Base-by-base conservation (phyloP, 2,113 vertebrate genomes). In the Phylloscopus whistleri region DNA sequence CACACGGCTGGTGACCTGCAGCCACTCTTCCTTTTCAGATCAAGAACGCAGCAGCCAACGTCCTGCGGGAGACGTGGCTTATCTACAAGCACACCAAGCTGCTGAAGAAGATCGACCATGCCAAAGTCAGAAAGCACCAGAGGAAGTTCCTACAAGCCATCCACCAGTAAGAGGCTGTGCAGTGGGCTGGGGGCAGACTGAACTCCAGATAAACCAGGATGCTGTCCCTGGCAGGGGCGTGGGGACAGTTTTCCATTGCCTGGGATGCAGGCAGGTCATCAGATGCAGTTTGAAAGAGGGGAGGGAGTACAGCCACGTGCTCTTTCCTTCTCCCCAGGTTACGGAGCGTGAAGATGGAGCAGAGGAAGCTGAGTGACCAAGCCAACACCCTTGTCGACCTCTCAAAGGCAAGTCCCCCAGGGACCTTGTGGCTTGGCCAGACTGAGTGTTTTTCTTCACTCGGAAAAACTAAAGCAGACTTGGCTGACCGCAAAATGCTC, bases 21-120 rank as follows among this genome's bases (percentile, higher is more conserved):
- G 59, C 48, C 11, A 4, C 49, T 72, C n/a, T 90, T 63, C 95
- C 58, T 77, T 94, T 53, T 37, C 97, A 99, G 99, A 99, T 99
- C 98, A 99, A 99, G 98, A 99, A 99, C 0, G 99, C 99, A 0
- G 99, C 99, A 0, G 99, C 99, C 79, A 99, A 99, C 0, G 99
- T 99, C 93, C 98, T 99, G 22, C 97, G 99, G 89, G 99, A 99
- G 94, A 99, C 99, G 1, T 99, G 99, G 99, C 98, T 99, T 21
- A 99, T 99, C 98, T 99, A 99, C 90, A 99, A 99, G 96, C 99
- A 99, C 98, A 99, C 99, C 63, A 99, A 99, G 96, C 97, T 99
- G 97, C 98, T 98, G 82, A 99, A 99, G 98, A 99, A 99, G 98
- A 99, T 99, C 0, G 99, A 99, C 98, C 99, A 99, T 1, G 99